Evolutionary conservation across 2,888 invertebrate species (phyloP).

Genomic region (Dryocosmus kuriphilus): DNA sequence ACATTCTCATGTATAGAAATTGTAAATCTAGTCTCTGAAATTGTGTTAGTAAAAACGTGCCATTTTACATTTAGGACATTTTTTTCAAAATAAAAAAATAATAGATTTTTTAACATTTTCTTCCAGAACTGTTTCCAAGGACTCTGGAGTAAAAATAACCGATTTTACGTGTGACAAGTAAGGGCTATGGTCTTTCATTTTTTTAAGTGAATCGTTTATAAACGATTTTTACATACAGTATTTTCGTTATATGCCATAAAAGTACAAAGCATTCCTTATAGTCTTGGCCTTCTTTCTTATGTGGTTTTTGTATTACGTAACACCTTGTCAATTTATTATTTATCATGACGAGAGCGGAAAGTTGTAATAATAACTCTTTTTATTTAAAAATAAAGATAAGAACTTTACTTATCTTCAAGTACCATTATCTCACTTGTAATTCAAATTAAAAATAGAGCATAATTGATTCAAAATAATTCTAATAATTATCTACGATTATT

Average conservation of each 20-base stretch:
- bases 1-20: too few relatives aligned
- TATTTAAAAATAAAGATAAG: too few relatives aligned
- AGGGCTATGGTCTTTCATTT: constrained; percentile 66
- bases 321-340: too few relatives aligned
- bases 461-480: neutral
- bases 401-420: neutral
- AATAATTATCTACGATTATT: neutral
- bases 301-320: too few relatives aligned
- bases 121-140: constrained; percentile 65
- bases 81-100: neutral
- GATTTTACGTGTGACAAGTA: constrained; percentile 84
- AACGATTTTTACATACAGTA: neutral
- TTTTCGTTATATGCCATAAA: neutral
- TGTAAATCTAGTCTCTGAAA: too few relatives aligned
- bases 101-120: constrained; percentile 41
- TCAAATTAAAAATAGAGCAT: neutral
- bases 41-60: too few relatives aligned
- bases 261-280: neutral
- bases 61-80: too few relatives aligned
- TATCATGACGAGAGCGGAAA: too few relatives aligned
- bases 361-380: too few relatives aligned
- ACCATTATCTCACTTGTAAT: neutral
- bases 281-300: too few relatives aligned
- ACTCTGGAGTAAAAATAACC: constrained; percentile 61
- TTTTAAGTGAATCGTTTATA: too few relatives aligned